phyloP scores from a whole-genome alignment of 2,113 vertebrate genomes.

The Barbus barbus region DNA sequence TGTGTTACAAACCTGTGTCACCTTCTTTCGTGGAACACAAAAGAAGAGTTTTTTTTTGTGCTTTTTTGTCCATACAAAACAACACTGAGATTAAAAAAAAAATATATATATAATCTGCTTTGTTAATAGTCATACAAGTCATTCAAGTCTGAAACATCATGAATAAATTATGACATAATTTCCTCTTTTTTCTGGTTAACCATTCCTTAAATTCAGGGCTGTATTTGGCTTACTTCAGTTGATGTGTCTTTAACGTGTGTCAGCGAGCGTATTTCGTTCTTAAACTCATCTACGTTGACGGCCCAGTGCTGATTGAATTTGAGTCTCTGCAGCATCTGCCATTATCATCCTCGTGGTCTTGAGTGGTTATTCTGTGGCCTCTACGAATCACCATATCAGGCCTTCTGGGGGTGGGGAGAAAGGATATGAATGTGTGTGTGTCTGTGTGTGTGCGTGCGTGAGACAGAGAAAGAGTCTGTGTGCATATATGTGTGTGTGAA shows the following conservation, averaged over 20 bases:
- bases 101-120: too few species aligned
- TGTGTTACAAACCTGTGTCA: neutral
- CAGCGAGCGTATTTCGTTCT: constrained; percentile 72
- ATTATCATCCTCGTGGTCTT: constrained; percentile 78
- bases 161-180: neutral
- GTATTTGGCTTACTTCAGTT: neutral
- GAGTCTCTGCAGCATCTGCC: constrained; percentile 72
- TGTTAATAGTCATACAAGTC: neutral
- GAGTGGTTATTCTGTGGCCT: constrained; percentile 77
- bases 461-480: neutral
- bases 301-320: constrained; percentile 77
- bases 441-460: neutral
- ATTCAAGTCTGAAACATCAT: neutral
- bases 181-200: too few species aligned
- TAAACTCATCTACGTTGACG: constrained; percentile 73
- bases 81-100: too few species aligned
- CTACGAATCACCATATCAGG: constrained; percentile 63
- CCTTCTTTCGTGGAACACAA: too few species aligned
- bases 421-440: neutral
- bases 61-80: too few species aligned
- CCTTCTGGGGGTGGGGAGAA: constrained; percentile 57
- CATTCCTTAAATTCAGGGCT: neutral
- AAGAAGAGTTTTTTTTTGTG: too few species aligned
- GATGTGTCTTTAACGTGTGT: constrained; percentile 65
- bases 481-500: neutral